Percentiles rank a stretch among this genome's conserved stretches.
These are phyloP conservation scores for Rhyacichthys aspro DNA, from an alignment of 2,797 vertebrate genomes.

Conservation along the genomic window DNA sequence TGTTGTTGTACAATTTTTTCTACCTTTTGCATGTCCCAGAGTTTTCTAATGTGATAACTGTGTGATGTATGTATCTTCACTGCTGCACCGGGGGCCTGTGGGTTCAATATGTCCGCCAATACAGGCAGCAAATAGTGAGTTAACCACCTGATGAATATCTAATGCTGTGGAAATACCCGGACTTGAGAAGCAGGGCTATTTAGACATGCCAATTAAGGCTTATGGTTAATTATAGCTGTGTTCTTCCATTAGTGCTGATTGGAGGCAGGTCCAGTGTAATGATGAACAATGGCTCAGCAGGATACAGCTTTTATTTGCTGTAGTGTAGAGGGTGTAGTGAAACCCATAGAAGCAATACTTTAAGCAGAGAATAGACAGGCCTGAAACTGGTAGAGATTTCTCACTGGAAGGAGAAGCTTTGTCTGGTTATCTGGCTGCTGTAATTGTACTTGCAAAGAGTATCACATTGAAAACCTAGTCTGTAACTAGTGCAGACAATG, in stretches of 20 bases:
- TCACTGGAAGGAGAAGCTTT: conserved; percentile 13
- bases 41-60: conserved; percentile 13
- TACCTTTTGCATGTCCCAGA: neutral
- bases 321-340: conserved; percentile 2
- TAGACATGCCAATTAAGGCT: conserved; percentile 42
- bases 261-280: conserved; percentile 35
- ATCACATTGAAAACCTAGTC: conserved; percentile 38
- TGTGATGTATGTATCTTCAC: conserved; percentile 21
- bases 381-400: neutral
- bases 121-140: conserved; percentile 13
- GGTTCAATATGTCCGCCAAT: conserved; percentile 4
- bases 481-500: conserved; percentile 36
- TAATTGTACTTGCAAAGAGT: conserved; percentile 28
- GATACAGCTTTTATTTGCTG: conserved; percentile 4
- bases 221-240: conserved; percentile 47
- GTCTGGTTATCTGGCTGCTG: conserved; percentile 9
- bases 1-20: neutral
- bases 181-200: conserved; percentile 41
- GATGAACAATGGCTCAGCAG: conserved; percentile 33
- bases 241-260: conserved; percentile 54
- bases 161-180: conserved; percentile 27
- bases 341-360: neutral
- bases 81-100: no score
- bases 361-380: conserved; percentile 2
- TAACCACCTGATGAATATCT: conserved; percentile 35